A percentile compares a stretch with the other conserved stretches of the same genome.
Conservation (phyloP, 2,113 vertebrate genomes). For the Megatriorchis doriae region DNA sequence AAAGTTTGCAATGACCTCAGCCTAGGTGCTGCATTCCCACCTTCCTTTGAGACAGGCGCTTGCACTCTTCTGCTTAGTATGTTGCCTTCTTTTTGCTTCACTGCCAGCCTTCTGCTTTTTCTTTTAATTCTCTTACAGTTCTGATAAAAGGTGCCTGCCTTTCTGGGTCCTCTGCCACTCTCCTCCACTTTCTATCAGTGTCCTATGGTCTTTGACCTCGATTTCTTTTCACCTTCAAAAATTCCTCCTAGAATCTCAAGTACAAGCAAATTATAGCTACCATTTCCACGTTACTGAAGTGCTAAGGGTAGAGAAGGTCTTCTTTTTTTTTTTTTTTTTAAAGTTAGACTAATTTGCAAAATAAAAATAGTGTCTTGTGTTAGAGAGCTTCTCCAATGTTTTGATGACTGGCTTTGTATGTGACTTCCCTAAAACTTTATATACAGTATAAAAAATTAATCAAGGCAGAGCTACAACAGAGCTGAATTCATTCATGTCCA, state of each 20-base stretch:
- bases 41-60: fast-evolving
- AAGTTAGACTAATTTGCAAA: neutral
- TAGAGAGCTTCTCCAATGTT: neutral
- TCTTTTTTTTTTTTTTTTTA: neutral
- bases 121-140: neutral
- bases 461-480: neutral
- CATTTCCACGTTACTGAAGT: neutral
- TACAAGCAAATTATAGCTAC: neutral
- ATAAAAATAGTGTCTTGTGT: neutral
- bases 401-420: neutral
- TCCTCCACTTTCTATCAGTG: neutral
- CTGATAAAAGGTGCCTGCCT: neutral
- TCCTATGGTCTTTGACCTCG: neutral
- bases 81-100: neutral
- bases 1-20: neutral
- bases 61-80: neutral
- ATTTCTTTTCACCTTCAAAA: neutral
- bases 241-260: neutral
- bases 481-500: neutral
- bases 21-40: neutral
- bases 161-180: neutral
- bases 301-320: neutral
- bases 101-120: neutral
- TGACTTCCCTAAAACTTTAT: neutral
- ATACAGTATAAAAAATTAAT: neutral